phyloP scores from a whole-genome alignment of 1,140 invertebrate species.

The Stenopsyche tienmushanensis region DNA sequence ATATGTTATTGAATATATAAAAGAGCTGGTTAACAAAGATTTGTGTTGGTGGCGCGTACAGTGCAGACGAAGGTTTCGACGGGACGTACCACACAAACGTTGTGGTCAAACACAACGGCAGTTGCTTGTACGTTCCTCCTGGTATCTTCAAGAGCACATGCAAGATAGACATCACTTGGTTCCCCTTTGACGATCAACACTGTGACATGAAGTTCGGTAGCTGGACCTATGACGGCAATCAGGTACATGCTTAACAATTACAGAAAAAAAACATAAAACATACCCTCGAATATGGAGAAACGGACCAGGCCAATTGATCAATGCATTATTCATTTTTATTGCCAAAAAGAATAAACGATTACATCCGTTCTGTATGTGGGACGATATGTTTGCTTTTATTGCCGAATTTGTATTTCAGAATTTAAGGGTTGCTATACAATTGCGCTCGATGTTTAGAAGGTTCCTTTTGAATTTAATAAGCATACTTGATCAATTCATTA shows the following conservation, averaged over 20 bases:
- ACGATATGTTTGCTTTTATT: too few species aligned
- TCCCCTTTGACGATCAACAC: constrained; percentile 97
- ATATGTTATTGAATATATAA: neutral
- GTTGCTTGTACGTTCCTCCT: constrained; percentile 94
- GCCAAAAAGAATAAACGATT: too few species aligned
- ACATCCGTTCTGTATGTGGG: too few species aligned
- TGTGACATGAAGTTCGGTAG: constrained; percentile 96
- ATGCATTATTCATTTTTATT: too few species aligned
- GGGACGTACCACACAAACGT: constrained; percentile 97
- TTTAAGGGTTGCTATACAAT: too few species aligned
- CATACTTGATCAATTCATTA: too few species aligned
- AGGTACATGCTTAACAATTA: constrained; percentile 61
- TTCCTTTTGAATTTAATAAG: too few species aligned
- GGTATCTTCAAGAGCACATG: constrained; percentile 99
- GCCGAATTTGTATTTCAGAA: too few species aligned
- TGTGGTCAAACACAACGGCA: constrained; percentile 92
- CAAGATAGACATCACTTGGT: constrained; percentile 99
- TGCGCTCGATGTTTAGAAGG: too few species aligned
- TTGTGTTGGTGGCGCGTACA: constrained; percentile 54
- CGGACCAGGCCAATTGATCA: neutral
- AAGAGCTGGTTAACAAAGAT: constrained; percentile 25
- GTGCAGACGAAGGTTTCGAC: constrained; percentile 98
- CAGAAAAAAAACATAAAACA: constrained; percentile 24
- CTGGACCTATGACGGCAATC: constrained; percentile 92
- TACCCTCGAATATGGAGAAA: constrained; percentile 2